Conservation (phyloP, 2,113 vertebrate species). For the Tupaia chinensis region DNA sequence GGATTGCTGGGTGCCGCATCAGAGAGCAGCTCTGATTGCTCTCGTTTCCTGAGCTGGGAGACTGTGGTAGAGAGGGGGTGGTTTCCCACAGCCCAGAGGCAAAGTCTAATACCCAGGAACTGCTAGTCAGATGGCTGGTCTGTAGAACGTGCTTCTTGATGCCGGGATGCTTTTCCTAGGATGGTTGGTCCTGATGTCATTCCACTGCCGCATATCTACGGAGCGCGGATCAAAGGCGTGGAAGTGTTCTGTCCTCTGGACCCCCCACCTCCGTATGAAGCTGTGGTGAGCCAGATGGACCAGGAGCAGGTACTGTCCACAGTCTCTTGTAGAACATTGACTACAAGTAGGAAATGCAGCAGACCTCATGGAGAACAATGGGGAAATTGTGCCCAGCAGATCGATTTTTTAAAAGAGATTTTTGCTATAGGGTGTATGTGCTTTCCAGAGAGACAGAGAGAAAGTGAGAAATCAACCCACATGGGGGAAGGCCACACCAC, state of each 20-base stretch:
- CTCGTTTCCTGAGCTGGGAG: background rate
- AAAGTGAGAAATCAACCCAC: no score
- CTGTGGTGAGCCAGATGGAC: constrained; percentile 75
- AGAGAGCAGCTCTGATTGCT: background rate
- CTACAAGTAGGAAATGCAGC: background rate
- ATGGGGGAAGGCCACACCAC: no score
- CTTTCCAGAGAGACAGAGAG: no score
- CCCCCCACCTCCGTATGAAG: constrained; percentile 91
- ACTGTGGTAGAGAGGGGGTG: background rate
- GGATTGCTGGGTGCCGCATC: background rate
- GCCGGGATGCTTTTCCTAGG: constrained; percentile 71
- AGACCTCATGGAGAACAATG: accelerated
- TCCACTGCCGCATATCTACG: constrained; percentile 89
- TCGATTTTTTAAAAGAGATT: background rate
- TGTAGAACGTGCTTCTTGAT: background rate
- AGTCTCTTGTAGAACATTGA: background rate
- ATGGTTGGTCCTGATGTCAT: constrained; percentile 87
- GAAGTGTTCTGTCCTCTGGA: constrained; percentile 92
- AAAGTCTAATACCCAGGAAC: background rate
- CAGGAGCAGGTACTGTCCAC: constrained; percentile 85
- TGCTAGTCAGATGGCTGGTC: accelerated
- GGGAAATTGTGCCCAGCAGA: background rate
- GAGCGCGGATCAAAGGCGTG: constrained; percentile 87
- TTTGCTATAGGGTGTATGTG: no score
- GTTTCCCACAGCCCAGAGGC: background rate